phyloP scores from a whole-genome alignment of 2,888 invertebrate genomes.

The Neuroscelio doddi region DNA sequence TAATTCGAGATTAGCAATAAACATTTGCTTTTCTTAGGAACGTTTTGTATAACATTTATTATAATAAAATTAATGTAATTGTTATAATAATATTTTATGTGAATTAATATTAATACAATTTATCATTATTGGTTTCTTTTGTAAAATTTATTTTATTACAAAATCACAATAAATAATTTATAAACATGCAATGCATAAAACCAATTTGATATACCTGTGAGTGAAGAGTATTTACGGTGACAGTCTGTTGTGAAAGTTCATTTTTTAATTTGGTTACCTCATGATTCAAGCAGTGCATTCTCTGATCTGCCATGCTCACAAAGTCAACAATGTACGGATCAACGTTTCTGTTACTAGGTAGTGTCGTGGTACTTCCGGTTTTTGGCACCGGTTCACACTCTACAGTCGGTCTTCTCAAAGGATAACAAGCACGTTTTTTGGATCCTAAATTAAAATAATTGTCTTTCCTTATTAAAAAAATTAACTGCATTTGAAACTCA shows the following conservation, averaged over 20 bases:
- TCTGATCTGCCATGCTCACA: slow-evolving; percentile 66
- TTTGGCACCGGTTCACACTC: slow-evolving; percentile 63
- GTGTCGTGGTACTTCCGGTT: slow-evolving; percentile 43
- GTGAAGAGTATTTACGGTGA: slow-evolving; percentile 60
- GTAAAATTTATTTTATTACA: neutral
- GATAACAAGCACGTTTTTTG: slow-evolving; percentile 64
- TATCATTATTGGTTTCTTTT: too few relatives aligned
- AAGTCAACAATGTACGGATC: slow-evolving; percentile 63
- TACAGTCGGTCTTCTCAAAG: slow-evolving; percentile 61
- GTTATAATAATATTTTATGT: too few relatives aligned
- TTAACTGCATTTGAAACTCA: too few relatives aligned
- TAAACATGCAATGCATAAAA: neutral
- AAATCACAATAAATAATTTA: neutral
- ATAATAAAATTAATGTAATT: too few relatives aligned
- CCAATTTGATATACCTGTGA: slow-evolving; percentile 62
- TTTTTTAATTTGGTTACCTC: slow-evolving; percentile 67
- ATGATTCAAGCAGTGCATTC: slow-evolving; percentile 63
- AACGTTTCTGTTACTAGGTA: slow-evolving; percentile 57
- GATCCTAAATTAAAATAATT: slow-evolving; percentile 52
- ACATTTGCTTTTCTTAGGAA: too few relatives aligned
- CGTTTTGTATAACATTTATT: too few relatives aligned
- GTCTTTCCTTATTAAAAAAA: too few relatives aligned
- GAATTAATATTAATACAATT: too few relatives aligned
- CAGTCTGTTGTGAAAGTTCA: slow-evolving; percentile 62
- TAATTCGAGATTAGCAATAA: too few relatives aligned